These are phyloP conservation scores for Saguinus imperator DNA, from an alignment of 2,113 vertebrate genomes.

Conservation along the genomic window DNA sequence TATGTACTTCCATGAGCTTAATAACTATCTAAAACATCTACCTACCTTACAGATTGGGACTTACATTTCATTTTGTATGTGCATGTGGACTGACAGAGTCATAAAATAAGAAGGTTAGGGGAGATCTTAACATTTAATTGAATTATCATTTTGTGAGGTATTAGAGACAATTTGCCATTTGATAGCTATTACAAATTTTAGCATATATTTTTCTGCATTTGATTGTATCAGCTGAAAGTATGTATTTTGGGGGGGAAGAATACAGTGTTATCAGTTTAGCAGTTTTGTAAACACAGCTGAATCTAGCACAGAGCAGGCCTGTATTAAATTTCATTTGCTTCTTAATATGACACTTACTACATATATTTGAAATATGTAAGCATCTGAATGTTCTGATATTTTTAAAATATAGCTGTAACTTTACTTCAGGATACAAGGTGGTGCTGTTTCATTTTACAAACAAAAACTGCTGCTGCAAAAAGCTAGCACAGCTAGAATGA, in stretches of 20 bases:
- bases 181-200: not conserved
- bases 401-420: slow-evolving; percentile 69
- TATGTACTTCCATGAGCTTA: not conserved
- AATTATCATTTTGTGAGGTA: not conserved
- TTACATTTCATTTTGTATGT: not conserved
- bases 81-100: not conserved
- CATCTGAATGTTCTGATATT: slow-evolving; percentile 10
- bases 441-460: slow-evolving; percentile 85
- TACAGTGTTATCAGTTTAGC: not conserved
- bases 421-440: slow-evolving; percentile 83
- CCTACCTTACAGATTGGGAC: not conserved
- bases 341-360: not conserved
- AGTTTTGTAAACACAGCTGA: not conserved
- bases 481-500: slow-evolving; percentile 1
- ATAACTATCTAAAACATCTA: not conserved
- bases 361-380: not conserved
- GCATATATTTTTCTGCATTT: not conserved
- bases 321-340: not conserved
- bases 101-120: not conserved
- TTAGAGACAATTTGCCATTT: not conserved
- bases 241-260: not conserved
- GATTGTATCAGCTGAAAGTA: not conserved
- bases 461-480: slow-evolving; percentile 53
- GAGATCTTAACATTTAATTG: not conserved
- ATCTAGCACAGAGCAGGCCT: not conserved